Evolutionary conservation across 2,113 vertebrate genomes (phyloP), one percentile per base, ranked within the genome.

Genomic region (Eonycteris spelaea): DNA sequence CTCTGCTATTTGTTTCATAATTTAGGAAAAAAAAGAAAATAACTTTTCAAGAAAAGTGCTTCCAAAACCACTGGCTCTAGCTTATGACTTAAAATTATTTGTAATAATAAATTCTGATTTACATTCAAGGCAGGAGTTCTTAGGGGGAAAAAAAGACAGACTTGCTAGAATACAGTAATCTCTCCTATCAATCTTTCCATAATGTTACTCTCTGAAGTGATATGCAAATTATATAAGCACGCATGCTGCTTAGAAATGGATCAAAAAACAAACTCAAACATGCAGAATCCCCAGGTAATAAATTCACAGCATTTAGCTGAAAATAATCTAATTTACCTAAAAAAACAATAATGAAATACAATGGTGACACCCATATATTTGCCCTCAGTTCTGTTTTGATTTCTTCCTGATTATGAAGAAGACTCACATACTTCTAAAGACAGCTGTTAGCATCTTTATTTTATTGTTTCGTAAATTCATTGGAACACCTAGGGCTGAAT

Each of bases 71-170:
- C 18, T 55, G 67, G 7, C 6, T 90, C 28, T 48, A 80, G 57
- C 30, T 91, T 82, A 51, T 80, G 93, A 88, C 4, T 90, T 57
- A 80, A 65, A 95, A 65, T 71, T 80, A 91, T 86, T 40, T 12
- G 2, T 40, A 95, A 26, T 43, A 8, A 94, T 86, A 74, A 82
- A 78, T 86, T 96, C 38, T 89, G 55, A 86, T 73, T 93, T 70
- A 75, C 4, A 75, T 30, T 84, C 38, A 87, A 79, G 45, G 78
- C 0, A 75, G 1, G 1, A n/a, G 78, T 80, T 91, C 26, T 82
- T 82, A 18, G 51, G 1, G 6, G 16, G 40, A 79, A 79, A 51
- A 92, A 94, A 48, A 53, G 43, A 61, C 7, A 33, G 11, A 65
- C 48, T 84, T 95, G 12, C 16, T 65, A 35, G 16, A 89, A 78